Evolutionary conservation across 2,888 invertebrate genomes (phyloP).

Genomic region (Clostera curtula): DNA sequence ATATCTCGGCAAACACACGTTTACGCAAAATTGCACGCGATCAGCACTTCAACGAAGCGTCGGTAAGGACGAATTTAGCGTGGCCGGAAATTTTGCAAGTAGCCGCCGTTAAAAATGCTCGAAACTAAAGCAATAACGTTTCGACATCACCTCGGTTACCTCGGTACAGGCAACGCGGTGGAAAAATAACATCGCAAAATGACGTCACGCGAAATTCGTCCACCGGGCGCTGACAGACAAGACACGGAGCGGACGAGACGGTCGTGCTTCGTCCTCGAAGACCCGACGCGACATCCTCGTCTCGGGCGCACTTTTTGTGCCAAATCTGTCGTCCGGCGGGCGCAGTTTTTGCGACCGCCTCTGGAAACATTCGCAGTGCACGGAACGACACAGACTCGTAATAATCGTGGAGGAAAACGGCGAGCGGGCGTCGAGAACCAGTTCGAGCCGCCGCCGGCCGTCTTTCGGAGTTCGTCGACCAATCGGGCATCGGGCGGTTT

Average conservation of each 20-base stretch:
- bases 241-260: constrained; percentile 20
- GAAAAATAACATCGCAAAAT: constrained; percentile 33
- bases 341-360: constrained; percentile 20
- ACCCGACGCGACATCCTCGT: constrained; percentile 10
- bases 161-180: constrained; percentile 37
- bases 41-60: constrained; percentile 28
- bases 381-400: constrained; percentile 24
- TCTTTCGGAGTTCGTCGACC: constrained; percentile 69
- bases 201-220: constrained; percentile 38
- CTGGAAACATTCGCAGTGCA: constrained; percentile 31
- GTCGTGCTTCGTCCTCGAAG: constrained; percentile 24
- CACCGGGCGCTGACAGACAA: constrained; percentile 24
- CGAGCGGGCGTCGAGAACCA: constrained; percentile 51
- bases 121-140: constrained; percentile 41
- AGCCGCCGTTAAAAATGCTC: constrained; percentile 27
- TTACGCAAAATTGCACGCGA: constrained; percentile 34
- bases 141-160: constrained; percentile 47
- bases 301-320: constrained; percentile 8
- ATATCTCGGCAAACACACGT: constrained; percentile 45
- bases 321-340: constrained; percentile 10
- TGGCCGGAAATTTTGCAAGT: constrained; percentile 22
- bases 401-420: constrained; percentile 49
- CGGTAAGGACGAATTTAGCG: constrained; percentile 34
- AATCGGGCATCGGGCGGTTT: constrained; percentile 58
- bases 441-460: constrained; percentile 65